Conservation (phyloP, 2,888 invertebrate genomes). For the Acronicta psi region DNA sequence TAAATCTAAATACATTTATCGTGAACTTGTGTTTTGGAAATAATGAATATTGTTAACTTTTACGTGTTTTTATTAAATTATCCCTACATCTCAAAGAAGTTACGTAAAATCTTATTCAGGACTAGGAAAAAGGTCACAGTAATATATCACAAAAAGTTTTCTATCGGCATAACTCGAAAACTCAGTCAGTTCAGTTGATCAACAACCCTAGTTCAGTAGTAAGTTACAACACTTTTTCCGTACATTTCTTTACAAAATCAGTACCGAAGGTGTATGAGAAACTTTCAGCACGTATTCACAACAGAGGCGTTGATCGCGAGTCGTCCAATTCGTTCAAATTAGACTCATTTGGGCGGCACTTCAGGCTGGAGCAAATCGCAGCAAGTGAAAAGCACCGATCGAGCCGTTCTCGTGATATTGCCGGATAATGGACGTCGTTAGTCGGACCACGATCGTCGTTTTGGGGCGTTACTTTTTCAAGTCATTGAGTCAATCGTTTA, state of each 20-base stretch:
- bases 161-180: neutral
- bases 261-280: conserved; percentile 17
- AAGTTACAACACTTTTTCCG: conserved; percentile 19
- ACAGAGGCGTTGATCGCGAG: conserved; percentile 57
- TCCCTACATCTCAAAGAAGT: no score
- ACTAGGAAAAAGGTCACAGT: neutral
- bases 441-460: conserved; percentile 78
- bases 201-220: neutral
- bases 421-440: conserved; percentile 86
- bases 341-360: conserved; percentile 68
- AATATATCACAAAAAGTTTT: neutral
- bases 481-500: conserved; percentile 89
- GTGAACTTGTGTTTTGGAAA: no score
- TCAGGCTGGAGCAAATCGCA: conserved; percentile 60
- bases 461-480: conserved; percentile 87
- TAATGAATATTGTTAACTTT: no score
- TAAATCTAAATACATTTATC: no score
- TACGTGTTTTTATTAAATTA: no score
- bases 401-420: conserved; percentile 69
- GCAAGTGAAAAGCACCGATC: conserved; percentile 70
- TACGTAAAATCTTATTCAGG: neutral
- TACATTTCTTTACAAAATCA: conserved; percentile 36
- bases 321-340: conserved; percentile 71
- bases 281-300: conserved; percentile 46
- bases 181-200: neutral